Evolutionary conservation across 2,888 invertebrate genomes (phyloP), one percentile per base, ranked within the genome.

Genomic region (Dryomyza anilis): DNA sequence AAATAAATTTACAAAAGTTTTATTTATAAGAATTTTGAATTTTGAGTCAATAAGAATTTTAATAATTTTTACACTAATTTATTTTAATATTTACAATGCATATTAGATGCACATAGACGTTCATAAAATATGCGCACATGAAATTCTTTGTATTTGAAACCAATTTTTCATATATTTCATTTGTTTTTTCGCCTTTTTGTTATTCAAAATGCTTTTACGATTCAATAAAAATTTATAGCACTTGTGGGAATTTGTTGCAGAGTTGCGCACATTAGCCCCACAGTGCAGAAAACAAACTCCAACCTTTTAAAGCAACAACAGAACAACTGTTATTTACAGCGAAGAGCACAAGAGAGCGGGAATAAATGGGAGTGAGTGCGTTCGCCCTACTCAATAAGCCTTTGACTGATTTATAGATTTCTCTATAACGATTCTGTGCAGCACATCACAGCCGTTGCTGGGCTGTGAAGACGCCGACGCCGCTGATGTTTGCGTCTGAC

Each of bases 381-480:
- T 39, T 27, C 43, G 7, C 29, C 43, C 2, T 16, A 5, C 60
- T 67, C 66, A 67, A 55, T 73, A 71, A 33, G 72, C 72, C 67
- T 73, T 72, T 33, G 60, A 61, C 36, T 73, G 73, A 70, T 66
- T 69, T 66, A 72, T 72, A 64, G 76, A 67, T 70, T 74, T 74
- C 50, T 74, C 76, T 55, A 43, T 63, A 21, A 43, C 63, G 23
- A 48, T 56, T 21, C 19, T 61, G 48, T 61, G 46, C 19, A 66
- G 48, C 5, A 56, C 30, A 65, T 56, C 63, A 45, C 55, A 65
- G 64, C 45, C 65, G 56, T 27, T 45, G 36, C 55, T 45, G 25
- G 55, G 55, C 45, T 55, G 19, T 50, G 50, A n/a, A 16, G 27
- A 1, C 43, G 58, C 43, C 52, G 25, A 25, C 14, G 19, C 8